These are phyloP conservation scores for Samia ricini DNA, from an alignment of 1,140 invertebrate genomes.

Conservation along the genomic window DNA sequence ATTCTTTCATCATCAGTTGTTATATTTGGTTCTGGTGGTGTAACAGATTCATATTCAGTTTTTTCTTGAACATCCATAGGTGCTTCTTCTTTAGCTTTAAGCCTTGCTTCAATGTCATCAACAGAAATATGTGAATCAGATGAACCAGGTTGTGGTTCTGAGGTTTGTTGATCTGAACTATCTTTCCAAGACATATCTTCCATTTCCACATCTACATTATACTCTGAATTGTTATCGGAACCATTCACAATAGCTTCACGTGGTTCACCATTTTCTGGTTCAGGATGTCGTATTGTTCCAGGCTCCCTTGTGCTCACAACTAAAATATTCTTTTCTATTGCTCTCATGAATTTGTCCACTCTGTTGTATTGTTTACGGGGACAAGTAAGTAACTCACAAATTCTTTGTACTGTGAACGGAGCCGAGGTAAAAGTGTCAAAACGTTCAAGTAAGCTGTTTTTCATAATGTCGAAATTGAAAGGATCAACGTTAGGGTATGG, in stretches of 20 bases:
- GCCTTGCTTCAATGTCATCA: slow-evolving; percentile 55
- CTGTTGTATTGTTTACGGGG: slow-evolving; percentile 96
- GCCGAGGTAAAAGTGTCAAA: slow-evolving; percentile 91
- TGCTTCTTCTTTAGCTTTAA: slow-evolving; percentile 50
- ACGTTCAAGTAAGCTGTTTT: slow-evolving; percentile 88
- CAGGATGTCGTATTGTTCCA: slow-evolving; percentile 79
- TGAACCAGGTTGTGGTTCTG: slow-evolving; percentile 64
- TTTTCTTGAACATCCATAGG: slow-evolving; percentile 47
- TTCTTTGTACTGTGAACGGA: slow-evolving; percentile 97
- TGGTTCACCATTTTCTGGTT: slow-evolving; percentile 83
- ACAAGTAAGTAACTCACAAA: slow-evolving; percentile 94
- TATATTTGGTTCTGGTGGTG: slow-evolving; percentile 44
- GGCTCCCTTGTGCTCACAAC: slow-evolving; percentile 97
- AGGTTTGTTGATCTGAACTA: slow-evolving; percentile 39
- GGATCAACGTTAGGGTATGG: slow-evolving; percentile 93
- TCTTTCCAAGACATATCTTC: slow-evolving; percentile 81
- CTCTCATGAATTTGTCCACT: slow-evolving; percentile 97
- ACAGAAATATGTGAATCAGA: slow-evolving; percentile 64
- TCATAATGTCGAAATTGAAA: slow-evolving; percentile 94
- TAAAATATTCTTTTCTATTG: slow-evolving; percentile 95
- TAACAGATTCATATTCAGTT: slow-evolving; percentile 50
- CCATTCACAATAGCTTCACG: slow-evolving; percentile 79
- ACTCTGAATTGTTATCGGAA: slow-evolving; percentile 79
- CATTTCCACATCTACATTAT: slow-evolving; percentile 84
- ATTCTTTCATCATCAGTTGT: slow-evolving; percentile 28